Evolutionary conservation across 2,113 vertebrate genomes (phyloP).

Genomic region (Phalacrocorax aristotelis): DNA sequence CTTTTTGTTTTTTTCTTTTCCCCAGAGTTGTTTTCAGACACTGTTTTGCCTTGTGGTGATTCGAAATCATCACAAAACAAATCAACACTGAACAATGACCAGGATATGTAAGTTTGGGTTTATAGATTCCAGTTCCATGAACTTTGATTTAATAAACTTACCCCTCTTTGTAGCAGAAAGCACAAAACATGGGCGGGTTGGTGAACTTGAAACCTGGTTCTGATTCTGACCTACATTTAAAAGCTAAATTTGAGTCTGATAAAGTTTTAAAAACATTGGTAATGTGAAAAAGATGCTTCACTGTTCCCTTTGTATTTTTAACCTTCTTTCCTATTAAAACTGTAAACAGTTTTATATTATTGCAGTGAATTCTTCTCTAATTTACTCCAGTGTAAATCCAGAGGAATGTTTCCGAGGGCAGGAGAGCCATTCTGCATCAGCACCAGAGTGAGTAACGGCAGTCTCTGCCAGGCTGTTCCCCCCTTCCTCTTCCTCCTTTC

Average conservation of each 20-base stretch:
- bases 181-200: neutral
- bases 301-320: slow-evolving; percentile 35
- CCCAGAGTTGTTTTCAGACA: neutral
- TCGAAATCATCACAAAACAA: neutral
- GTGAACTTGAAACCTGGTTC: slow-evolving; percentile 27
- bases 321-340: slow-evolving; percentile 40
- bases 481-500: neutral
- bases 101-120: neutral
- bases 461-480: neutral
- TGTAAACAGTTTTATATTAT: slow-evolving; percentile 53
- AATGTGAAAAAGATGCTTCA: slow-evolving; percentile 57
- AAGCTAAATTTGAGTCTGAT: slow-evolving; percentile 31
- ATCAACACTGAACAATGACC: neutral
- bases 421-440: neutral
- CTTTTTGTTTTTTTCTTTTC: neutral
- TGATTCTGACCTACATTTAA: slow-evolving; percentile 39
- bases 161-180: neutral
- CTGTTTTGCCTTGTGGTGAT: slow-evolving; percentile 32
- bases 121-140: slow-evolving; percentile 38
- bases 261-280: slow-evolving; percentile 44
- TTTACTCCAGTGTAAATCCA: slow-evolving; percentile 54
- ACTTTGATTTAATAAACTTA: slow-evolving; percentile 8
- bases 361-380: slow-evolving; percentile 44
- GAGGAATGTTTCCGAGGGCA: neutral
- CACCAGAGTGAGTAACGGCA: rapidly evolving